phyloP scores from a whole-genome alignment of 2,888 invertebrate genomes.

The Cephalotes varians region DNA sequence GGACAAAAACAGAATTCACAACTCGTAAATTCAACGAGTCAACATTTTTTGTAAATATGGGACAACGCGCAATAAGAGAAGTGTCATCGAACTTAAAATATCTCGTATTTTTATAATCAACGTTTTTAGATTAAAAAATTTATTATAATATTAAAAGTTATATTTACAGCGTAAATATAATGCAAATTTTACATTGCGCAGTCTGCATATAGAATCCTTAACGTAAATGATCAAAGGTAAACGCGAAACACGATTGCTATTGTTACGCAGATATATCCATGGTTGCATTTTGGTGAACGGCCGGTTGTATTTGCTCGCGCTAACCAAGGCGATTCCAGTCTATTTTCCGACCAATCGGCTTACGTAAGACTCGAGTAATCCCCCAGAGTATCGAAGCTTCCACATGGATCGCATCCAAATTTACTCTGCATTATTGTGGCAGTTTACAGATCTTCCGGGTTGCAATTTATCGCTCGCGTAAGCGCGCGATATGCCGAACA shows the following conservation, averaged over 20 bases:
- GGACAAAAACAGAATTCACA: background rate
- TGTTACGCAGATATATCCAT: background rate
- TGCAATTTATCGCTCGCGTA: background rate
- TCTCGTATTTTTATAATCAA: background rate
- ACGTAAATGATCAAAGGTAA: background rate
- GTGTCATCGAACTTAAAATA: background rate
- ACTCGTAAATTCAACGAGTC: background rate
- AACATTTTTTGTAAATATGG: background rate
- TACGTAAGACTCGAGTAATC: conserved; percentile 28
- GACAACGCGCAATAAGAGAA: background rate
- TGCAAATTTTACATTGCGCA: background rate
- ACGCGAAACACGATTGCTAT: background rate
- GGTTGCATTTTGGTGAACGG: conserved; percentile 3
- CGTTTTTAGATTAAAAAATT: background rate
- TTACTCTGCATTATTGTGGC: conserved; percentile 17
- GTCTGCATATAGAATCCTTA: background rate
- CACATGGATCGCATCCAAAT: conserved; percentile 6
- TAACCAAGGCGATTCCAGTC: background rate
- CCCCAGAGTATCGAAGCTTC: background rate
- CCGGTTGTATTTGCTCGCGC: background rate
- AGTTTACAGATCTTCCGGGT: background rate
- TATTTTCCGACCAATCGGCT: conserved; percentile 37
- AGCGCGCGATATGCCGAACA: background rate
- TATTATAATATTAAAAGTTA: no score
- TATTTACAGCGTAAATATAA: no score